Base-by-base conservation (phyloP, 1,140 invertebrate genomes). In the Coelopa frigida region DNA sequence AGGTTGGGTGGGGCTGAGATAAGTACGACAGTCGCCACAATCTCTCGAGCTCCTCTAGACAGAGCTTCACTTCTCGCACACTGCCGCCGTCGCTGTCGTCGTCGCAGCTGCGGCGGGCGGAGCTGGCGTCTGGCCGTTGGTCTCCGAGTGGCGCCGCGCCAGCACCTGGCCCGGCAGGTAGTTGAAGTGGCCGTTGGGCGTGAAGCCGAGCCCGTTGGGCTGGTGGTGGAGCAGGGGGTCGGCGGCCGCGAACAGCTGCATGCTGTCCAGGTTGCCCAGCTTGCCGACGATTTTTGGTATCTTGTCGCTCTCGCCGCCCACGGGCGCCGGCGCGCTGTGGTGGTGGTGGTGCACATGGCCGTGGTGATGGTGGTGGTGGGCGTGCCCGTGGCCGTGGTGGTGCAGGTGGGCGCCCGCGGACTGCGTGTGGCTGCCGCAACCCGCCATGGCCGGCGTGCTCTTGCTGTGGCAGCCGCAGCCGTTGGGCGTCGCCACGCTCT, bases 241-340 rank as follows among this genome's bases (percentile, higher is more conserved):
- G n/a, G 11, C 15, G 18, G 33, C 22, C 3, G 46, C 36, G 5
- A 41, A 39, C 11, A 52, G 61, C 21, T 56, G 53, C 46, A 58
- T 44, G 23, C 54, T 52, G 46, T 68, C 64, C 48, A 65, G 54
- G 47, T 68, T 68, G 44, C 62, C 66, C 40, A 69, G 35, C 57
- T 69, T 68, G 41, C 66, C 66, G 50, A 69, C 66, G 43, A 69
- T 69, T 67, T 69, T 69, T 59, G 66, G 65, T 68, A 69, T 69
- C 52, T 59, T 64, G 63, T 68, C 65, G 61, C 62, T 68, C 37
- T 69, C 62, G 43, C 44, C 44, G 23, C 37, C 24, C 45, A 47
- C 33, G 47, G 49, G 56, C 54, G 31, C 54, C 59, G 49, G 54
- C 59, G 11, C 60, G 51, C 62, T 60, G 49, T 53, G 50, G 40